Evolutionary conservation across 2,113 vertebrate species (phyloP).

Genomic region (Neogobius melanostomus): DNA sequence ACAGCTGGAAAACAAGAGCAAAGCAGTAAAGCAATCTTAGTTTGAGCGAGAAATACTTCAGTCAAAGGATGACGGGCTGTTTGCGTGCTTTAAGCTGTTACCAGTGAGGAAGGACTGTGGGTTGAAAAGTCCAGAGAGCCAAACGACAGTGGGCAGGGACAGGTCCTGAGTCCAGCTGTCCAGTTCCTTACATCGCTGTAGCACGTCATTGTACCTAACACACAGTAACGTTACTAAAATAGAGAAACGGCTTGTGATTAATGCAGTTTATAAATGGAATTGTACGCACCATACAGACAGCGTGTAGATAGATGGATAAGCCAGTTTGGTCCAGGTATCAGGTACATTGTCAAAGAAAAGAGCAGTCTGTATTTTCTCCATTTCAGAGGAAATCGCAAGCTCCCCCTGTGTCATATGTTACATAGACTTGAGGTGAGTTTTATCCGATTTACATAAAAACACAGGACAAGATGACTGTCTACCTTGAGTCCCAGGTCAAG

Average conservation of each 20-base stretch:
- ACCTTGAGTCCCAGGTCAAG: constrained; percentile 81
- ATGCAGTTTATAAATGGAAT: background rate
- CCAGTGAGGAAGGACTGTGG: constrained; percentile 97
- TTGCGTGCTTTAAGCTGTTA: constrained; percentile 63
- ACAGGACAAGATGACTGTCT: background rate
- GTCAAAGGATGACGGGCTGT: background rate
- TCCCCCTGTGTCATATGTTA: constrained; percentile 83
- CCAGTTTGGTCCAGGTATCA: constrained; percentile 86
- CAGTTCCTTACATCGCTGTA: constrained; percentile 82
- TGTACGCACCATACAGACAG: constrained; percentile 79
- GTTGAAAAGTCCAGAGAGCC: constrained; percentile 93
- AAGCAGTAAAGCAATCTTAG: background rate
- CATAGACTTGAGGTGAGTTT: constrained; percentile 42
- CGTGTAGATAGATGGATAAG: constrained; percentile 88
- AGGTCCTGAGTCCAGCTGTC: constrained; percentile 84
- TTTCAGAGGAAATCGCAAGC: constrained; percentile 92
- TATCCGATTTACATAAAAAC: background rate
- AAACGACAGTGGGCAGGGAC: constrained; percentile 86
- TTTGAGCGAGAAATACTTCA: background rate
- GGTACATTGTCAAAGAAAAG: constrained; percentile 92
- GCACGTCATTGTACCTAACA: constrained; percentile 78
- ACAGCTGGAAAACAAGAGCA: constrained; percentile 58
- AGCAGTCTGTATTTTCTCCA: constrained; percentile 90
- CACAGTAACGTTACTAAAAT: constrained; percentile 8
- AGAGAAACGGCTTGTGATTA: background rate